phyloP scores from a whole-genome alignment of 1,140 invertebrate genomes.

The Eulimnadia texana region DNA sequence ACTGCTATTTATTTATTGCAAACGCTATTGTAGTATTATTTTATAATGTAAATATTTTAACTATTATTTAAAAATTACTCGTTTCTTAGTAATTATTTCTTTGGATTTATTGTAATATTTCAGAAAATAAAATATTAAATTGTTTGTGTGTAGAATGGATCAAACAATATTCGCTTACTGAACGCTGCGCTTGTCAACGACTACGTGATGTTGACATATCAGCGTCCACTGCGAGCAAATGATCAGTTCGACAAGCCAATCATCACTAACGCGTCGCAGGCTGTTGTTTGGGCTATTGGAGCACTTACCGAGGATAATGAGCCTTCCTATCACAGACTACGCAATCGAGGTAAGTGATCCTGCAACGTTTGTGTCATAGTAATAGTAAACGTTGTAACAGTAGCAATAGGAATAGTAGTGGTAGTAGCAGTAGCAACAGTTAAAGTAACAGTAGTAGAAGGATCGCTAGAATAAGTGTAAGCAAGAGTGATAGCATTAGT shows the following conservation, averaged over 20 bases:
- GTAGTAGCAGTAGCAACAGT: too few species aligned
- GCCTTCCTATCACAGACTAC: conserved; percentile 59
- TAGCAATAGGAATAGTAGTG: too few species aligned
- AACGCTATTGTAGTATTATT: too few species aligned
- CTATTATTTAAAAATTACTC: not conserved
- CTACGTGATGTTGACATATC: conserved; percentile 83
- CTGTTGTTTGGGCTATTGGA: conserved; percentile 79
- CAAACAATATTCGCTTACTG: conserved; percentile 60
- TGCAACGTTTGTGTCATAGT: too few species aligned
- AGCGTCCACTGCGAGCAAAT: conserved; percentile 58
- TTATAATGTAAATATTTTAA: too few species aligned
- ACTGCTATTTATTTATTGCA: too few species aligned
- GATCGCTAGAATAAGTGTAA: too few species aligned
- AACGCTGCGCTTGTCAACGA: conserved; percentile 82
- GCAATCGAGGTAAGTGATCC: conserved; percentile 31
- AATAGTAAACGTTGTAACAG: too few species aligned
- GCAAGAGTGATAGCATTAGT: too few species aligned
- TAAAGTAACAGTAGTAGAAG: too few species aligned
- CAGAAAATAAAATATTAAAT: conserved; percentile 22
- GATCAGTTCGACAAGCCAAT: conserved; percentile 58
- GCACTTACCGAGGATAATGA: conserved; percentile 65
- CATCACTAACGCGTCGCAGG: conserved; percentile 54
- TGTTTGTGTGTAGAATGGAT: too few species aligned
- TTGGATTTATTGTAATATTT: not conserved
- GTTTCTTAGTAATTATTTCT: not conserved